Evolutionary conservation across 2,888 invertebrate genomes (phyloP), one percentile per base, ranked within the genome.

Genomic region (Cantharis rustica): DNA sequence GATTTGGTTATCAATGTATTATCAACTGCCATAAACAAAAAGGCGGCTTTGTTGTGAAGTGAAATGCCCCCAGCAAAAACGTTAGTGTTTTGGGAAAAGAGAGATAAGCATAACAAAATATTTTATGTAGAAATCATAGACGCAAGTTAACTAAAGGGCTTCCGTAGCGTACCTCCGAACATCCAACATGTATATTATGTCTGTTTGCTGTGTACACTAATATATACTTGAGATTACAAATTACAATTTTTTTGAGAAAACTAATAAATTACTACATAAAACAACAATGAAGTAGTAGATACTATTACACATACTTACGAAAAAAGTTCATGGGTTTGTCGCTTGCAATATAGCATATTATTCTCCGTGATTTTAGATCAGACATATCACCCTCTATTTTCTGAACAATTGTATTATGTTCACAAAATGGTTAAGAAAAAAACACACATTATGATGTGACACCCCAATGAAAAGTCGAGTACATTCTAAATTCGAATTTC

Each of bases 11-110:
- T 76, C 76, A 76, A 61, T 23, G 72, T 69, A 66, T 76, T 79
- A 79, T 76, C 79, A 75, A 71, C 72, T 70, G 74, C 76, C 76
- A 79, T 76, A 79, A 79, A 76, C 79, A 72, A 69, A 66, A 66
- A 71, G 73, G 69, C 64, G 68, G 71, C 75, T 70, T 74, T 79
- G 76, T 79, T 79, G 74, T 76, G 76, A 68, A 74, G 76, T 75
- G 70, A 70, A 70, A 71, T 75, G 17, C 66, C 64, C 64, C 74
- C 71, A 69, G 74, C 64, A 66, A 75, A 76, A 74, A 74, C 79
- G 69, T 69, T 73, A 68, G 47, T 47, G 69, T 31, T 69, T 61
- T 69, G 72, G 68, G 72, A 69, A 74, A 70, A 79, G 79, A 75
- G 76, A 79, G 79, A 79, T 76, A 79, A 79, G 73, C 71, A 63